Conservation (phyloP, 2,888 invertebrate genomes). For the Dermolepida albohirtum region DNA sequence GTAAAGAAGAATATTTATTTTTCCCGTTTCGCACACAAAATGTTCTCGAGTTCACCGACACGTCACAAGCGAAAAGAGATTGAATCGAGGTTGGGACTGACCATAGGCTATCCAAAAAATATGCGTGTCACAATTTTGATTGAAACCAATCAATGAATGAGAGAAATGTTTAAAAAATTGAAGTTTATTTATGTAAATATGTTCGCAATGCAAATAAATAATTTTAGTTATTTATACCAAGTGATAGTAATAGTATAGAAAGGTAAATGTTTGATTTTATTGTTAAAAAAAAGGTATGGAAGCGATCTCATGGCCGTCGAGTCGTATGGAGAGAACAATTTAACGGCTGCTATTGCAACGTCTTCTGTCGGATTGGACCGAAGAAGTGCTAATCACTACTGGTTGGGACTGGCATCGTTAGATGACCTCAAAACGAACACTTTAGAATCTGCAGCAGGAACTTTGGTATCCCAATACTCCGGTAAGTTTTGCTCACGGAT, state of each 20-base stretch:
- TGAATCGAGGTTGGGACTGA: constrained; percentile 40
- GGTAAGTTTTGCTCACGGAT: constrained; percentile 66
- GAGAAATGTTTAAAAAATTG: not conserved
- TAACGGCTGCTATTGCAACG: constrained; percentile 84
- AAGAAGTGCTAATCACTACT: constrained; percentile 78
- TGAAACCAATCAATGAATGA: constrained; percentile 18
- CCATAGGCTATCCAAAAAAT: constrained; percentile 41
- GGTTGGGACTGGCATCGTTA: constrained; percentile 90
- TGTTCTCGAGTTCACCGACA: constrained; percentile 24
- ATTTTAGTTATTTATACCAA: too few species aligned
- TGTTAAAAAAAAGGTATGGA: constrained; percentile 79
- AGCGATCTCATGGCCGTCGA: constrained; percentile 94
- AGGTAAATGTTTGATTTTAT: constrained; percentile 51
- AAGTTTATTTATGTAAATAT: too few species aligned
- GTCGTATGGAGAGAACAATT: constrained; percentile 91
- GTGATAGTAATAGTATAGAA: too few species aligned
- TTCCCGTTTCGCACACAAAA: constrained; percentile 13
- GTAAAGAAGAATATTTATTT: not conserved
- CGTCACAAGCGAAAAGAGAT: constrained; percentile 23
- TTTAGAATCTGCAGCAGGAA: constrained; percentile 92
- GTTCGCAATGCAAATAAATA: too few species aligned
- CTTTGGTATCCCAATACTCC: constrained; percentile 91
- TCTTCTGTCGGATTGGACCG: constrained; percentile 73
- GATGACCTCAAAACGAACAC: constrained; percentile 94
- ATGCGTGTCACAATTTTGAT: constrained; percentile 32